phyloP scores from a whole-genome alignment of 2,113 vertebrate species.

The Miniopterus natalensis region DNA sequence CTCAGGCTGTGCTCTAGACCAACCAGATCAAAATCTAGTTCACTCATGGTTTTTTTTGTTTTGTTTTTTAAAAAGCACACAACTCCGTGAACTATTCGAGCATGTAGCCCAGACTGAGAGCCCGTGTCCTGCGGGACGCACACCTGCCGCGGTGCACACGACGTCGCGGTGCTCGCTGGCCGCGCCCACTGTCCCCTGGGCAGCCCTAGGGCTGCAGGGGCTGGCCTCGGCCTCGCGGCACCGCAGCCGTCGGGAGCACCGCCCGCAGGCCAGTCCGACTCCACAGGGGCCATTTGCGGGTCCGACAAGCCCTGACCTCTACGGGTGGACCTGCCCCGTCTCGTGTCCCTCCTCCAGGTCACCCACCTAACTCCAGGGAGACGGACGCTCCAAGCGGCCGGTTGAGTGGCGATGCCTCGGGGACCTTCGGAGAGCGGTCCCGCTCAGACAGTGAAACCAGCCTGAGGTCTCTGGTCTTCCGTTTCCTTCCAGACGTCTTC shows the following conservation, averaged over 20 bases:
- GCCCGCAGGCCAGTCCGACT: background rate
- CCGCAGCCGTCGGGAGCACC: accelerated
- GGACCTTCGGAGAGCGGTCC: background rate
- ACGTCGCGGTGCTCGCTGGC: accelerated
- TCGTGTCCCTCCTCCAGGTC: background rate
- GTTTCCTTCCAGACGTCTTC: background rate
- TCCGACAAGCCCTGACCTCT: background rate
- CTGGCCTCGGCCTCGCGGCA: accelerated
- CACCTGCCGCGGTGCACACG: accelerated
- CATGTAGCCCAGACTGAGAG: background rate
- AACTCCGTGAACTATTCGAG: background rate
- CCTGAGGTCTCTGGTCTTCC: background rate
- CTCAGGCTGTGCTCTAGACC: background rate
- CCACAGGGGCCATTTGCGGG: accelerated
- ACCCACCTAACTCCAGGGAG: background rate
- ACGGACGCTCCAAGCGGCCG: background rate
- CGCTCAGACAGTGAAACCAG: background rate
- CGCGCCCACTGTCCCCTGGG: accelerated
- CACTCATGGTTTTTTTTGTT: too few species aligned
- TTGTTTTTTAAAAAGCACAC: background rate
- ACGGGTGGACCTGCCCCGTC: accelerated
- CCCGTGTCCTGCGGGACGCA: accelerated
- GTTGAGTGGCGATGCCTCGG: background rate
- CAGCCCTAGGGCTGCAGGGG: background rate
- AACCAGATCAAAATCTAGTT: background rate